phyloP scores from a whole-genome alignment of 2,888 invertebrate genomes.

The Metalampra italica region DNA sequence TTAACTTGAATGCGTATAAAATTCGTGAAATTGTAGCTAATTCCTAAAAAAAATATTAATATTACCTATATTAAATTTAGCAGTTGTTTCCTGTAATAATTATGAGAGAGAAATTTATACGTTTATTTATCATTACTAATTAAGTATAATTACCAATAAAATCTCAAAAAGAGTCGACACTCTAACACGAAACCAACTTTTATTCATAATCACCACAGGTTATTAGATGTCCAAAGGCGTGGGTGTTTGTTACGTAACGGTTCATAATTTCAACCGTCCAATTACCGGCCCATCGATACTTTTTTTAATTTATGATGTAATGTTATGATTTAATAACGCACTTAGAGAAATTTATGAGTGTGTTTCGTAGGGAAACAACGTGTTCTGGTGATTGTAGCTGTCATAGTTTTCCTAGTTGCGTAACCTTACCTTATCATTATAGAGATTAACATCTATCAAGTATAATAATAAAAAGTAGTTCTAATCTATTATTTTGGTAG shows the following conservation, averaged over 20 bases:
- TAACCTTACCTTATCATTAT: not conserved
- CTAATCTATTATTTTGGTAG: no score
- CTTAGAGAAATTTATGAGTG: constrained; percentile 31
- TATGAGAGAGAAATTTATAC: no score
- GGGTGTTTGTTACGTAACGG: constrained; percentile 37
- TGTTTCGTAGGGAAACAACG: constrained; percentile 7
- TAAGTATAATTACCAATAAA: no score
- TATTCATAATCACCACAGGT: constrained; percentile 23
- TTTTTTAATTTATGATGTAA: constrained; percentile 28
- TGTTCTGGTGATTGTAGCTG: not conserved
- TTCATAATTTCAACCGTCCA: constrained; percentile 35
- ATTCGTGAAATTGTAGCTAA: no score
- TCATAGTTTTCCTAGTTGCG: not conserved
- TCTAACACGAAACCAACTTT: constrained; percentile 16
- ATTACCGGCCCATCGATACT: constrained; percentile 34
- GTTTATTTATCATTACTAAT: no score
- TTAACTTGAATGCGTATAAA: no score
- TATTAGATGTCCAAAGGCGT: constrained; percentile 26
- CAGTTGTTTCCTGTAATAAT: no score
- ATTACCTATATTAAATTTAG: no score
- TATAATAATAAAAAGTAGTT: no score
- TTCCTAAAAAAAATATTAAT: no score
- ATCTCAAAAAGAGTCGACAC: no score
- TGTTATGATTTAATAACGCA: constrained; percentile 38
- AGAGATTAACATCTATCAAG: no score